phyloP scores from a whole-genome alignment of 2,797 vertebrate genomes.

The Trematomus bernacchii region DNA sequence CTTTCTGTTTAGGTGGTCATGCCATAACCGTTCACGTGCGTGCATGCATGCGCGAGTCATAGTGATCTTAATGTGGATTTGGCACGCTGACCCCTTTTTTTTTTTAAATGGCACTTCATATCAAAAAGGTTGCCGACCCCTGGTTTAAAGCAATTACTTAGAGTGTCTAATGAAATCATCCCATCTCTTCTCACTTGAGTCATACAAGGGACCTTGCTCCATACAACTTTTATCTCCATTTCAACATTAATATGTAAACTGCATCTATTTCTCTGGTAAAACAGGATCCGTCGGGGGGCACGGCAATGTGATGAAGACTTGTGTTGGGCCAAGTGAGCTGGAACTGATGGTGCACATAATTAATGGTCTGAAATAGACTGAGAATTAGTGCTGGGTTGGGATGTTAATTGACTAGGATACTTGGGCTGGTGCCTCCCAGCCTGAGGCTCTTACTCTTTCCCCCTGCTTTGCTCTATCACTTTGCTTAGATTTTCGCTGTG shows the following conservation, averaged over 20 bases:
- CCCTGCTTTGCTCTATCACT: constrained; percentile 69
- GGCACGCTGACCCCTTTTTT: no score
- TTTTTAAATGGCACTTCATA: no score
- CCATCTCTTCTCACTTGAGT: constrained; percentile 40
- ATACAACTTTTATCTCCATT: constrained; percentile 58
- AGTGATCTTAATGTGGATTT: no score
- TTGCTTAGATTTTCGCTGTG: constrained; percentile 67
- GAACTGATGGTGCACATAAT: constrained; percentile 86
- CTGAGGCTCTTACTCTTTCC: constrained; percentile 71
- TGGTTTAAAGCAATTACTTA: constrained; percentile 13
- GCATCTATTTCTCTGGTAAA: constrained; percentile 68
- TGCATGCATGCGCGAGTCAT: no score
- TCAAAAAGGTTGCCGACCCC: no score
- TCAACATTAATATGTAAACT: constrained; percentile 72
- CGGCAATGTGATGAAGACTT: constrained; percentile 75
- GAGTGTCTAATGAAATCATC: constrained; percentile 23
- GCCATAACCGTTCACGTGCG: no score
- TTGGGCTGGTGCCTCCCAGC: constrained; percentile 81
- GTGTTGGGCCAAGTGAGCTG: constrained; percentile 84
- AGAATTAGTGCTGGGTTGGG: constrained; percentile 82
- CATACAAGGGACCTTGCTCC: constrained; percentile 33
- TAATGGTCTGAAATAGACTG: constrained; percentile 86
- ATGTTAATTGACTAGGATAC: constrained; percentile 87
- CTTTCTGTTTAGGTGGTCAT: no score
- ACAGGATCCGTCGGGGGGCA: constrained; percentile 68